Evolutionary conservation across 2,888 invertebrate genomes (phyloP), one percentile per base, ranked within the genome.

Genomic region (Julus scandinavius): DNA sequence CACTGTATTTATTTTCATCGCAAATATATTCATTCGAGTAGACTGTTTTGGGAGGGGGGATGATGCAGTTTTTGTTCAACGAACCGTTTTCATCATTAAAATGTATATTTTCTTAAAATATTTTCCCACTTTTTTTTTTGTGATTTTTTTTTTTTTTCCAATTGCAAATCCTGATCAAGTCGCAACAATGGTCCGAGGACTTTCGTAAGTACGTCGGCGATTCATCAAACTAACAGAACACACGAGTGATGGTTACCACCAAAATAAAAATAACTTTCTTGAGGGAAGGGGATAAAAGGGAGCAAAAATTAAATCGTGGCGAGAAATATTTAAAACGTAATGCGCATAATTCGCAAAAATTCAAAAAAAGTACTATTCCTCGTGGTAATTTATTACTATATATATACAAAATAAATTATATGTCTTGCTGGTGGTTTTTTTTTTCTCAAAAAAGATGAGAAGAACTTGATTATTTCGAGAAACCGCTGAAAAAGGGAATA

Each of bases 1-100:
- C 50, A 45, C 85, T 85, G 85, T 49, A 85, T 80, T 80, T 72
- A 85, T 80, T 38, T 72, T 80, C 80, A 80, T 80, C 80, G 80
- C 80, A 80, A 80, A 80, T 80, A 80, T 80, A 80, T 80, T 80
- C 80, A 80, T 80, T 80, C 80, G 13, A 80, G 80, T 80, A 80
- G 80, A 38, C 80, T 80, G 80, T 80, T 38, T 38, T 29, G 29
- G 15, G 15, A 15, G 80, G 80, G 80, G 38, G 80, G 80, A 38
- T 38, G 80, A 80, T 80, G 80, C 80, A 80, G 80, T 80, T 80
- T 80, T 80, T 80, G 80, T 80, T 80, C 80, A 80, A 80, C 80
- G 80, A 80, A 38, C 29, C 29, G 7, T 29, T 72, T 80, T 80
- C 80, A 80, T 54, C 80, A 80, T 80, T 72, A 80, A 80, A 80